Percentiles rank a stretch among this genome's conserved stretches.
phyloP scores from a whole-genome alignment of 2,888 invertebrate genomes.

The Chymomyza caudatula region DNA sequence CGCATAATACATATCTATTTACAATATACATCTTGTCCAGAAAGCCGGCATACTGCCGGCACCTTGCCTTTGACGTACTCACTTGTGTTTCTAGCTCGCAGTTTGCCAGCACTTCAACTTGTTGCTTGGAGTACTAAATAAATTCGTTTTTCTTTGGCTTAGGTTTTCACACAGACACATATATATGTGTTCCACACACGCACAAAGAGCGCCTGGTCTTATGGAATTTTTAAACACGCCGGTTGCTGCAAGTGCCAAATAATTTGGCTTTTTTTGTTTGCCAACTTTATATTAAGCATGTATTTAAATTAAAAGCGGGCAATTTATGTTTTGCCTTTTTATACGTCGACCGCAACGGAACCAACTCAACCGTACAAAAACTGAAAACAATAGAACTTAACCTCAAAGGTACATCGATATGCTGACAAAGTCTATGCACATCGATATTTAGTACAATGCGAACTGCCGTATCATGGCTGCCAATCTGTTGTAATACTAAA shows the following conservation, averaged over 20 bases:
- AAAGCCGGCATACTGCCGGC: slow-evolving; percentile 23
- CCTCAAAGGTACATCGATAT: background rate
- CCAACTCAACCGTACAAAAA: background rate
- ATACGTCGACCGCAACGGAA: background rate
- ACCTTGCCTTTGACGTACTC: slow-evolving; percentile 7
- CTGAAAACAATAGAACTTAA: background rate
- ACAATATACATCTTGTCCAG: background rate
- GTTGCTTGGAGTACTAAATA: slow-evolving; percentile 14
- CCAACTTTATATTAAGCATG: background rate
- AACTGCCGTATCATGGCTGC: background rate
- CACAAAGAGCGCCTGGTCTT: background rate
- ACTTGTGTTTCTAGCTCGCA: slow-evolving; percentile 1
- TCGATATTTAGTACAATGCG: background rate
- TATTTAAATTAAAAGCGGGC: background rate
- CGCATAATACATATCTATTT: background rate
- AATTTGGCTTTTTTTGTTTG: background rate
- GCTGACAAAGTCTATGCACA: background rate
- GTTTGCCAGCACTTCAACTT: slow-evolving; percentile 20
- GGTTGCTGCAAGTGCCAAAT: background rate
- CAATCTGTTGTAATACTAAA: background rate
- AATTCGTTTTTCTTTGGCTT: slow-evolving; percentile 25
- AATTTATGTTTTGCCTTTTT: background rate
- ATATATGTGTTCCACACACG: background rate
- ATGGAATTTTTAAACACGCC: background rate
- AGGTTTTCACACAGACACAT: background rate